Percentiles rank a stretch among this genome's conserved stretches.
phyloP scores from a whole-genome alignment of 2,888 invertebrate species.

The Sinelater perroti region DNA sequence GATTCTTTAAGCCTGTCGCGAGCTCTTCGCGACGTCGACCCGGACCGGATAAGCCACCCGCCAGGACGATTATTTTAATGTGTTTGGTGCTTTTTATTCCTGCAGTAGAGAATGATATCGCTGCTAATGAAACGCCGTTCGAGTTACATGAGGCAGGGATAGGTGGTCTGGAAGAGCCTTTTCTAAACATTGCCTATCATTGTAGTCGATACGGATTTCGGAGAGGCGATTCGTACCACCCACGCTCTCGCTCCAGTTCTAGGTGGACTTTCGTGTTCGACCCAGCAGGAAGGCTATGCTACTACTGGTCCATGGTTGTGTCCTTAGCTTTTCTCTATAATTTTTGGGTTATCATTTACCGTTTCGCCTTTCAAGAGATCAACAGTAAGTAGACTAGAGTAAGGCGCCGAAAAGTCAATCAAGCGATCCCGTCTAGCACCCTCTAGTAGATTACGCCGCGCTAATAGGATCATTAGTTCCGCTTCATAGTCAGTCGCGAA shows the following conservation, averaged over 20 bases:
- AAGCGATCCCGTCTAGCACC: conserved; percentile 9
- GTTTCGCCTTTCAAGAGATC: conserved; percentile 98
- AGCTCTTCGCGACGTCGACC: conserved; percentile 15
- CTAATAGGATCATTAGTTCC: conserved; percentile 17
- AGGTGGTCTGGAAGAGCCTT: conserved; percentile 1
- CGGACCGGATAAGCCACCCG: conserved; percentile 2
- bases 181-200: conserved; percentile 32
- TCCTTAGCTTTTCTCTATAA: conserved; percentile 96
- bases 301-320: conserved; percentile 97
- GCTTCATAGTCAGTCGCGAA: conserved; percentile 20
- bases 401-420: neutral
- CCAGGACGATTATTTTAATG: conserved; percentile 16
- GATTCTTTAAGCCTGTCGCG: conserved; percentile 21
- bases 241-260: conserved; percentile 71
- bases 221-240: conserved; percentile 69
- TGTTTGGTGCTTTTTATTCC: neutral
- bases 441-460: conserved; percentile 16
- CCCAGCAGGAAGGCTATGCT: conserved; percentile 95
- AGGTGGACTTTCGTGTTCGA: conserved; percentile 98
- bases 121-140: neutral
- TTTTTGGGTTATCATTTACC: conserved; percentile 98
- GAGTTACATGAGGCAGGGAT: conserved; percentile 10
- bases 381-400: conserved; percentile 71
- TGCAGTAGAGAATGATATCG: neutral
- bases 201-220: conserved; percentile 66